Evolutionary conservation across 2,797 vertebrate genomes (phyloP), one percentile per base, ranked within the genome.

Genomic region (Zonotrichia albicollis): DNA sequence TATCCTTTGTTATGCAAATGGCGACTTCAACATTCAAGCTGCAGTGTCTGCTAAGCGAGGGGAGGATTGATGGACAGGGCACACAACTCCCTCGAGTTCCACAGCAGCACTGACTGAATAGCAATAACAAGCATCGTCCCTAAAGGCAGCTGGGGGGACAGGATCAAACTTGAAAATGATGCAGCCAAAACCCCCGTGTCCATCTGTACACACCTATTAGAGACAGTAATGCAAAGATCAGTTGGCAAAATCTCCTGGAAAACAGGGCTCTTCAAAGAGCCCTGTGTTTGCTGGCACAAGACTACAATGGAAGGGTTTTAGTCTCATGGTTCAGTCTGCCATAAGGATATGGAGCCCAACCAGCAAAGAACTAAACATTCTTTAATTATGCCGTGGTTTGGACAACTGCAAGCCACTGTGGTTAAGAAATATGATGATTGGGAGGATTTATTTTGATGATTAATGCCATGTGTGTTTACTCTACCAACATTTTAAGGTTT

Each of bases 351-450:
- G 89, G 73, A 96, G 67, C 23, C 84, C 34, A 87, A 83, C 74
- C 9, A 34, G 22, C 22, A 84, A 71, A 73, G 42, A 94, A 93
- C 93, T 43, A 92, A 71, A 54, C 40, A 96, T 93, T 94, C 79
- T 88, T 80, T 96, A 97, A 96, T 96, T 96, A 96, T 74, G 54
- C 45, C 96, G 89, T 83, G 93, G 93, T 94, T 97, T 94, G 86
- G 93, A 95, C 87, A 97, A 96, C 32, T 85, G 81, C 42, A 95
- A 68, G 58, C 86, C 91, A 93, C 74, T 95, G 95, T 90, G 93
- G 95, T 96, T 96, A 94, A 94, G 78, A 97, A 97, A 96, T 86
- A 94, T 14, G 89, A 84, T 51, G 17, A 92, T 64, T 86, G 93
- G 95, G 92, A 96, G 80, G 91, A 94, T 43, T 95, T 93, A 95